A percentile compares a stretch with the other conserved stretches of the same genome.
phyloP scores from a whole-genome alignment of 2,113 vertebrate species.

The Perccottus glenii region DNA sequence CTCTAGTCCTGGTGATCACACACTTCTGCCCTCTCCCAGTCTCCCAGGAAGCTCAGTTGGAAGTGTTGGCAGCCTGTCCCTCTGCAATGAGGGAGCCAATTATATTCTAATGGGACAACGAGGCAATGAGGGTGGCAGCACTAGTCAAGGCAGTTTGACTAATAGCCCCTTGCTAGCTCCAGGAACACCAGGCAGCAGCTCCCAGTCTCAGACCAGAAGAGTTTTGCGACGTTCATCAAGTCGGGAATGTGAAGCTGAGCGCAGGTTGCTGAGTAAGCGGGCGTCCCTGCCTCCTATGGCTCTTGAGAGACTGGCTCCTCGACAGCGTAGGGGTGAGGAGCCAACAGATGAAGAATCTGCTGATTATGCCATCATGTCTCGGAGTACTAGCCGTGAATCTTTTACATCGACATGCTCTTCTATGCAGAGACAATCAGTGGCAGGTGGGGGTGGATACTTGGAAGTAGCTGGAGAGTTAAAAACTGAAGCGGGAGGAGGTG shows the following conservation, averaged over 20 bases:
- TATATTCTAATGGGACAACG: slow-evolving; percentile 82
- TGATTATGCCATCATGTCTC: slow-evolving; percentile 73
- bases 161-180: slow-evolving; percentile 59
- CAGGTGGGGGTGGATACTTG: slow-evolving; percentile 65
- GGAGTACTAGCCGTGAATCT: slow-evolving; percentile 74
- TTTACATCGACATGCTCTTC: slow-evolving; percentile 64
- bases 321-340: slow-evolving; percentile 52
- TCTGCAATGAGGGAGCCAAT: slow-evolving; percentile 72
- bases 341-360: slow-evolving; percentile 69
- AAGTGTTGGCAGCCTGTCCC: slow-evolving; percentile 63
- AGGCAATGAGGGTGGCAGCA: slow-evolving; percentile 8
- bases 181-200: slow-evolving; percentile 39
- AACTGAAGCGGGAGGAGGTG: slow-evolving; percentile 51
- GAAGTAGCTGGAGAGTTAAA: slow-evolving; percentile 74
- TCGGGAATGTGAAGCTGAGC: slow-evolving; percentile 76
- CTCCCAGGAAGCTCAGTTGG: slow-evolving; percentile 67
- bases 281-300: slow-evolving; percentile 81
- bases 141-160: slow-evolving; percentile 40
- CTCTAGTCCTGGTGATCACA: slow-evolving; percentile 79
- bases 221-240: slow-evolving; percentile 78
- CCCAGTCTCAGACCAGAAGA: slow-evolving; percentile 66
- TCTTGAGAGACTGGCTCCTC: slow-evolving; percentile 72
- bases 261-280: slow-evolving; percentile 74
- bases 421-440: slow-evolving; percentile 49
- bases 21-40: slow-evolving; percentile 61